Evolutionary conservation across 2,797 vertebrate genomes (phyloP).

Genomic region (Eulemur coronatus): DNA sequence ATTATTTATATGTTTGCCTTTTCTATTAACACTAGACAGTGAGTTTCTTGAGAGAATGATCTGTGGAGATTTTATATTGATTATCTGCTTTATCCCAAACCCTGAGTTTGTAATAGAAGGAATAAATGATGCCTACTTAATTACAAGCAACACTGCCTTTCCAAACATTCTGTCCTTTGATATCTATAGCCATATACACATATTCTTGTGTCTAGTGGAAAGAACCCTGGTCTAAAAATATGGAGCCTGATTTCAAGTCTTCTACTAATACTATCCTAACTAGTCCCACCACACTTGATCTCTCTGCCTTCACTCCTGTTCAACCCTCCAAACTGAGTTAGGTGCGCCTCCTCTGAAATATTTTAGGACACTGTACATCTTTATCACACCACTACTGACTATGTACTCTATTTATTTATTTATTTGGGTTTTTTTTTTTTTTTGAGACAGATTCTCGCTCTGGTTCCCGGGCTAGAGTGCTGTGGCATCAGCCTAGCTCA

Average conservation of each 20-base stretch:
- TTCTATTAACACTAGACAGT: background rate
- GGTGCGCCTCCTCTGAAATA: background rate
- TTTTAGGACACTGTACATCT: background rate
- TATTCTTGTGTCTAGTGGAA: background rate
- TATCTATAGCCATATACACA: background rate
- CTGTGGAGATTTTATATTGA: background rate
- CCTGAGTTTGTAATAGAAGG: background rate
- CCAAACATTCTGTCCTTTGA: background rate
- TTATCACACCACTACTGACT: background rate
- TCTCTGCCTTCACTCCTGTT: background rate
- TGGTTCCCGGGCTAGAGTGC: too few species aligned
- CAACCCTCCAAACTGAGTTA: background rate
- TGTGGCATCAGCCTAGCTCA: too few species aligned
- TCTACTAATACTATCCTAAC: background rate
- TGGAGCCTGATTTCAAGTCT: background rate
- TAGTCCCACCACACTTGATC: background rate
- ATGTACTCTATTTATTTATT: background rate
- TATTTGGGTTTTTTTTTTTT: too few species aligned
- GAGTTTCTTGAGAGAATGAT: background rate
- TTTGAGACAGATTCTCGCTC: too few species aligned
- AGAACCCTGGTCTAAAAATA: background rate
- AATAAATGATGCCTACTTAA: constrained; percentile 20
- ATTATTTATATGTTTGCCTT: background rate
- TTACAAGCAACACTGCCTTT: background rate
- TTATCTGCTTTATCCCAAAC: background rate